A percentile compares a stretch with the other conserved stretches of the same genome.
phyloP scores from a whole-genome alignment of 2,888 invertebrate species.

The Lomographa bimaculata region DNA sequence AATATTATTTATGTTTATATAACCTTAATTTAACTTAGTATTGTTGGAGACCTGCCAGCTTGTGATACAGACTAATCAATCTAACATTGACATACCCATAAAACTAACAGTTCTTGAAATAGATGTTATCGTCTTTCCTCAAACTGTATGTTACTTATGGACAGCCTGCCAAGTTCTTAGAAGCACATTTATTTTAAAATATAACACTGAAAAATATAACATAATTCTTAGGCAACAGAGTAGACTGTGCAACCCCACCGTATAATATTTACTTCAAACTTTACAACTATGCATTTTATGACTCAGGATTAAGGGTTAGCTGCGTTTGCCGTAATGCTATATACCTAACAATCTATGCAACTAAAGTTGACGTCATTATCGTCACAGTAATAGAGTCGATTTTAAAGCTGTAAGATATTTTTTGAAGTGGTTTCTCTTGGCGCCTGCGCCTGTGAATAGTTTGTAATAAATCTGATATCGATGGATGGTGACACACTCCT shows the following conservation, averaged over 20 bases:
- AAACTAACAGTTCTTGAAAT: constrained; percentile 17
- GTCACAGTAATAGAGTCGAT: neutral
- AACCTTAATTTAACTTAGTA: constrained; percentile 1
- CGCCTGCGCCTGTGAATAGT: constrained; percentile 17
- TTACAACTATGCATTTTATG: neutral
- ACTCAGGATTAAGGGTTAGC: neutral
- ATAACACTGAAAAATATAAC: neutral
- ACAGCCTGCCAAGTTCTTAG: constrained; percentile 5
- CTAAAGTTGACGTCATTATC: too few species aligned
- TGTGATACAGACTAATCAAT: constrained; percentile 27
- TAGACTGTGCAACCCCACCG: neutral
- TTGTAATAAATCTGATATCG: constrained; percentile 27
- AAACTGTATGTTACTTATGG: constrained; percentile 13
- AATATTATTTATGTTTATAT: constrained; percentile 8
- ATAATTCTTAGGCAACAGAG: neutral
- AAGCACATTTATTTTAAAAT: neutral
- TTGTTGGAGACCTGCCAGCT: constrained; percentile 26
- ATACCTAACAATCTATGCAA: neutral
- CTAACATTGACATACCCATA: constrained; percentile 19
- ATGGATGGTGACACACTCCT: constrained; percentile 13
- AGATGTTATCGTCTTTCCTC: constrained; percentile 24
- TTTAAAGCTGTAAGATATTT: neutral
- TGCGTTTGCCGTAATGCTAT: neutral
- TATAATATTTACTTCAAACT: neutral
- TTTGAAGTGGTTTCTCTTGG: constrained; percentile 5